phyloP scores from a whole-genome alignment of 2,797 vertebrate species.

The Jordanella pulchra region DNA sequence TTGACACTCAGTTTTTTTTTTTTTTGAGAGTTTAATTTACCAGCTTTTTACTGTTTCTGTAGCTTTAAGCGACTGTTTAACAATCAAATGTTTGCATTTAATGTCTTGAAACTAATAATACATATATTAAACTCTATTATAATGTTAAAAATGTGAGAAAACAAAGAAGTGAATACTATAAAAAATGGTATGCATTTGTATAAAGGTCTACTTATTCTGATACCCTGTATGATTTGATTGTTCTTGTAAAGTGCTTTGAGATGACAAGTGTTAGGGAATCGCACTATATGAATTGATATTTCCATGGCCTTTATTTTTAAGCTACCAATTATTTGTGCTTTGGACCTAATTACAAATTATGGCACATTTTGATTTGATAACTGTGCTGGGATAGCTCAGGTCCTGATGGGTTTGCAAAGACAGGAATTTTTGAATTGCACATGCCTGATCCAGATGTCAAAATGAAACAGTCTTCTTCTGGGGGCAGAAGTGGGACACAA shows the following conservation, averaged over 20 bases:
- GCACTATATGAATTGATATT: background rate
- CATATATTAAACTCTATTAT: background rate
- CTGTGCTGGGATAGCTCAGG: background rate
- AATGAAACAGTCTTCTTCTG: constrained; percentile 16
- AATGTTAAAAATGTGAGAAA: too few relatives aligned
- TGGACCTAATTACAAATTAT: background rate
- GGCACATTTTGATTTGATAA: background rate
- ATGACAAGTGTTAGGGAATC: background rate
- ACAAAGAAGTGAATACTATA: background rate
- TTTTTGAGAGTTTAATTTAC: background rate
- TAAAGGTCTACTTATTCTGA: background rate
- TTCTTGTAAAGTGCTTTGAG: too few relatives aligned
- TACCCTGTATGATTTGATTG: background rate
- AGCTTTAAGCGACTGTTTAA: background rate
- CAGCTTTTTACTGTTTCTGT: background rate
- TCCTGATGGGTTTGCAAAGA: constrained; percentile 7
- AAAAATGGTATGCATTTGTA: background rate
- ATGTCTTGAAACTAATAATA: background rate
- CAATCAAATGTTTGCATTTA: background rate
- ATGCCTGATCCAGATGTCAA: constrained; percentile 35
- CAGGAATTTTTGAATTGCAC: constrained; percentile 23
- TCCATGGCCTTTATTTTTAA: background rate
- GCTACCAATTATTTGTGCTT: background rate
- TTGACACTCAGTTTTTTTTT: background rate
- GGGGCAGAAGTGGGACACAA: constrained; percentile 27